phyloP scores from a whole-genome alignment of 2,113 vertebrate genomes.

The Ophthalmolycus amberensis region DNA sequence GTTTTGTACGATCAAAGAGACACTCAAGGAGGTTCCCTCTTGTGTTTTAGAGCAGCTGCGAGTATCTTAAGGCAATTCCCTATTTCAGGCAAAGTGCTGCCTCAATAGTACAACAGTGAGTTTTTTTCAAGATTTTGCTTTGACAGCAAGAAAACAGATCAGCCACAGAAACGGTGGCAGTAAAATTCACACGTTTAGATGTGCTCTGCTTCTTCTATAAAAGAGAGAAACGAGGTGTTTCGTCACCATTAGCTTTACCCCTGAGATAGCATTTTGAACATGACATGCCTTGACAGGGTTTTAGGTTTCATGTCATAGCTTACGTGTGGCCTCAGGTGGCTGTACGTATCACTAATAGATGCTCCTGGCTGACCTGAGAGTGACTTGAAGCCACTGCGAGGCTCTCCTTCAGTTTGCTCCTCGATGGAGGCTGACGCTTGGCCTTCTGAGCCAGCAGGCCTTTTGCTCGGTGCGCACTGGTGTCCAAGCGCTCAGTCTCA shows the following conservation, averaged over 20 bases:
- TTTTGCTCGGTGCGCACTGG: constrained; percentile 90
- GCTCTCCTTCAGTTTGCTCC: constrained; percentile 88
- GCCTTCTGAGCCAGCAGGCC: constrained; percentile 90
- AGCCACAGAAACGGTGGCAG: too few relatives aligned
- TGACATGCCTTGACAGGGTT: not conserved
- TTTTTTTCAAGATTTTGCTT: not conserved
- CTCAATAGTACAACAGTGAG: not conserved
- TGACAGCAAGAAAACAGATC: not conserved
- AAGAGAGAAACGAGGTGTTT: not conserved
- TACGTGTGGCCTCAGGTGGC: not conserved
- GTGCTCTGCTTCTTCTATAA: not conserved
- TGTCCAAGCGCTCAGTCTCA: constrained; percentile 90
- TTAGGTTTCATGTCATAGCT: not conserved
- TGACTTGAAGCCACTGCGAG: constrained; percentile 67
- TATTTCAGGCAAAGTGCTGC: not conserved
- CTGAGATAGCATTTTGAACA: not conserved
- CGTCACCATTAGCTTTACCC: not conserved
- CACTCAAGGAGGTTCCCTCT: not conserved
- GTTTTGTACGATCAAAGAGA: not conserved
- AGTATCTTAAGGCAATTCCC: not conserved
- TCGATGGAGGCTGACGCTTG: constrained; percentile 89
- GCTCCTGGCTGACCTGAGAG: constrained; percentile 72
- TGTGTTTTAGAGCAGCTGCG: not conserved
- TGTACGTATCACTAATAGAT: not conserved
- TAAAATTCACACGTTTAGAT: not conserved